Percentiles rank a stretch among this genome's conserved stretches.
Conservation (phyloP, 2,888 invertebrate genomes). For the Macrosiphum euphorbiae region DNA sequence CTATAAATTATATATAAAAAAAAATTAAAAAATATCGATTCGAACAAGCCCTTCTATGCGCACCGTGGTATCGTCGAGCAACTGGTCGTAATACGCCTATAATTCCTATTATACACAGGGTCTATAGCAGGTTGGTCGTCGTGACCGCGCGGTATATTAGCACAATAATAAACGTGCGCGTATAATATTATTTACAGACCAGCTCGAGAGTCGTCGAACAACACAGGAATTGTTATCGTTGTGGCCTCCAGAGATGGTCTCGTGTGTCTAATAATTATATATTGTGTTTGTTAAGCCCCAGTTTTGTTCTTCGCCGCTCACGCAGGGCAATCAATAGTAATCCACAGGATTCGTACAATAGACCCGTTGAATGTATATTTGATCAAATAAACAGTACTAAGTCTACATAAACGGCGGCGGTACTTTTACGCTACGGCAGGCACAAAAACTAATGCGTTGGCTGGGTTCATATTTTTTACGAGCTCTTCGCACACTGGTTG, state of each 20-base stretch:
- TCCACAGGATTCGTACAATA: not conserved
- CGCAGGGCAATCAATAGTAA: not conserved
- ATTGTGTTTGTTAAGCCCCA: not conserved
- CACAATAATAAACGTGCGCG: not conserved
- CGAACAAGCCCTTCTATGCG: no score
- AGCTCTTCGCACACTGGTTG: not conserved
- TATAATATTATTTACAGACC: not conserved
- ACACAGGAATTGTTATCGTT: not conserved
- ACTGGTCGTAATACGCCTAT: not conserved
- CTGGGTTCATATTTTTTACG: not conserved
- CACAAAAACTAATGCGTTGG: not conserved
- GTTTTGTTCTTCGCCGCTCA: not conserved
- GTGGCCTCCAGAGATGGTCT: not conserved
- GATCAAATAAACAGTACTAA: not conserved
- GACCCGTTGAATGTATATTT: not conserved
- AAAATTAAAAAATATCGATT: no score
- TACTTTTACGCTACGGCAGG: not conserved
- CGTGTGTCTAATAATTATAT: not conserved
- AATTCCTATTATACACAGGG: not conserved
- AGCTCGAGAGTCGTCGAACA: not conserved
- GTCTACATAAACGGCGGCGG: not conserved
- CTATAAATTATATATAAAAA: no score
- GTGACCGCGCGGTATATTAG: not conserved
- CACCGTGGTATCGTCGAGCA: not conserved
- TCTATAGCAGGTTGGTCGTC: no score